Percentiles rank a stretch among this genome's conserved stretches.
phyloP scores from a whole-genome alignment of 2,888 invertebrate species.

The Caenorhabditis sp. region DNA sequence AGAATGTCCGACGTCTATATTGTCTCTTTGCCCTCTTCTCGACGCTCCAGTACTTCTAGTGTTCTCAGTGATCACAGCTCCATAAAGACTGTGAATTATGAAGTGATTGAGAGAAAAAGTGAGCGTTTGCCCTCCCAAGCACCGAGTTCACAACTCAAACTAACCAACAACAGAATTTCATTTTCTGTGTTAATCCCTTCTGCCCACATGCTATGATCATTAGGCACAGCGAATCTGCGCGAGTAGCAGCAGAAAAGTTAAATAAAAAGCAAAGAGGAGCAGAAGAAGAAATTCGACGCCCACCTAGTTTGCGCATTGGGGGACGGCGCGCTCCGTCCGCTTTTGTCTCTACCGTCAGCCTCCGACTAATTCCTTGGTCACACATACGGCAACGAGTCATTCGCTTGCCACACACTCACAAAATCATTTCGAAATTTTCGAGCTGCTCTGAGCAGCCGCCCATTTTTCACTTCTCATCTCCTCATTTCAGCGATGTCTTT shows the following conservation, averaged over 20 bases:
- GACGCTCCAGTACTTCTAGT: conserved; percentile 46
- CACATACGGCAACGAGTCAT: conserved; percentile 41
- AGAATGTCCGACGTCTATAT: conserved; percentile 36
- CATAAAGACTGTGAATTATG: conserved; percentile 36
- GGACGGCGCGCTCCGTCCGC: conserved; percentile 10
- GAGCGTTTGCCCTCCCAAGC: conserved; percentile 5
- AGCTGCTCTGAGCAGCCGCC: conserved; percentile 25
- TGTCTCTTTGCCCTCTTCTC: conserved; percentile 35
- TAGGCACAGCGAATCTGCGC: conserved; percentile 20
- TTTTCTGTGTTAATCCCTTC: conserved; percentile 42
- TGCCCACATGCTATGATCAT: conserved; percentile 47
- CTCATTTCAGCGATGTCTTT: conserved; percentile 66
- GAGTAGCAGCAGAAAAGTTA: conserved; percentile 39
- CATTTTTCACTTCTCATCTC: conserved; percentile 3
- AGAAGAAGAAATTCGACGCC: conserved; percentile 47
- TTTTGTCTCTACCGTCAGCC: conserved; percentile 53
- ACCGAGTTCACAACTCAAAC: conserved; percentile 26
- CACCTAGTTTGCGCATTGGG: conserved; percentile 50
- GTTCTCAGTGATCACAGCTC: conserved; percentile 26
- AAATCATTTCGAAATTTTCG: conserved; percentile 47
- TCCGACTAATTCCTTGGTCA: conserved; percentile 53
- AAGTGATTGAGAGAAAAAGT: conserved; percentile 41
- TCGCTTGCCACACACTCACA: conserved; percentile 19
- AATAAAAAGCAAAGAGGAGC: conserved; percentile 51
- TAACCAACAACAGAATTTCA: conserved; percentile 18